Percentiles rank a stretch among this genome's conserved stretches.
Evolutionary conservation across 2,888 invertebrate genomes (phyloP).

Genomic region (Caradrina clavipalpis): DNA sequence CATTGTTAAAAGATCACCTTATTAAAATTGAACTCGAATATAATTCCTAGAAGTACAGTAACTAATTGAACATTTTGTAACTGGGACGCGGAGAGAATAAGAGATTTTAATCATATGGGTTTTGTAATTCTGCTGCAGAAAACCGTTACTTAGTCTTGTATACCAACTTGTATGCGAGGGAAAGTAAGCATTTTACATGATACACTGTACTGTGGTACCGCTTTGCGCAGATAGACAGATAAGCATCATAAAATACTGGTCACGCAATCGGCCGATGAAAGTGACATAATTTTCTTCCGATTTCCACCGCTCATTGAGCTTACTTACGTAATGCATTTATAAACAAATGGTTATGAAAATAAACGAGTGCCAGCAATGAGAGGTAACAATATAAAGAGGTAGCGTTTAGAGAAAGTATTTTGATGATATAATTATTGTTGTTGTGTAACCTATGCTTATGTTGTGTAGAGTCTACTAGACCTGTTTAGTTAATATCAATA

Average conservation of each 20-base stretch:
- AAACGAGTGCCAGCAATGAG: slow-evolving; percentile 17
- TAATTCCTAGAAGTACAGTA: background rate
- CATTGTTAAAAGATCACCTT: background rate
- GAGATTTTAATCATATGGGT: slow-evolving; percentile 34
- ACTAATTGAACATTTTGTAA: slow-evolving; percentile 11
- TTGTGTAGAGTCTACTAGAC: slow-evolving; percentile 2
- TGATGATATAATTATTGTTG: slow-evolving; percentile 45
- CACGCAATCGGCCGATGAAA: slow-evolving; percentile 45
- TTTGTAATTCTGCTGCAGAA: slow-evolving; percentile 21
- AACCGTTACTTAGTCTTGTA: slow-evolving; percentile 39
- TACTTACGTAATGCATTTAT: slow-evolving; percentile 34
- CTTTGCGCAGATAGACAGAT: slow-evolving; percentile 25
- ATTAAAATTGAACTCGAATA: background rate
- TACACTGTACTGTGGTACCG: slow-evolving; percentile 27
- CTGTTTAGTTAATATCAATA: slow-evolving; percentile 11
- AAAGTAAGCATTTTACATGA: slow-evolving; percentile 51
- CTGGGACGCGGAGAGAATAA: slow-evolving; percentile 21
- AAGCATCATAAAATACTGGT: slow-evolving; percentile 24
- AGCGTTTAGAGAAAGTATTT: slow-evolving; percentile 47
- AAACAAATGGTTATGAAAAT: slow-evolving; percentile 39
- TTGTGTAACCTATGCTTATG: slow-evolving; percentile 41
- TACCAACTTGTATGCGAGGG: slow-evolving; percentile 32
- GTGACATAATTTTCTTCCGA: slow-evolving; percentile 48
- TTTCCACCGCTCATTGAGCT: slow-evolving; percentile 32
- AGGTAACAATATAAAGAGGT: slow-evolving; percentile 19